Conservation (phyloP, 2,888 invertebrate genomes). For the Ophion costatus region DNA sequence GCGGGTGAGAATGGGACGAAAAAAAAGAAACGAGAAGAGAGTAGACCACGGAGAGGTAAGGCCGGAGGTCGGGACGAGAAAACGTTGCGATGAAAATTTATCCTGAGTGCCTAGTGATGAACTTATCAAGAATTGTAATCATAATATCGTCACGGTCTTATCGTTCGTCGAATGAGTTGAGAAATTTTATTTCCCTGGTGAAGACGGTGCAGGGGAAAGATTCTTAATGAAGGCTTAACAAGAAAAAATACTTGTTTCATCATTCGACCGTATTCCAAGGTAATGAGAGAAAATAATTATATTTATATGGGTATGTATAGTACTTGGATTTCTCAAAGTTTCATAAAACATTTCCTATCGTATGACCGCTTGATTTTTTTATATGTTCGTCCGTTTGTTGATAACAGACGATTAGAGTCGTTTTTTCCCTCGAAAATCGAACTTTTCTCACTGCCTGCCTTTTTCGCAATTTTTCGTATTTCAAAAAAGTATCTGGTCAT, state of each 20-base stretch:
- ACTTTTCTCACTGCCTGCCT: no score
- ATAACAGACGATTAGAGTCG: no score
- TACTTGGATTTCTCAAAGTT: background rate
- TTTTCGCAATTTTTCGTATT: no score
- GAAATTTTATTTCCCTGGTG: slow-evolving; percentile 3
- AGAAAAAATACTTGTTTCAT: background rate
- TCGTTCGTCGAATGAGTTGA: slow-evolving; percentile 50
- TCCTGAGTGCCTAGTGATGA: slow-evolving; percentile 12
- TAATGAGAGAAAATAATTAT: background rate
- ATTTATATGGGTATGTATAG: background rate
- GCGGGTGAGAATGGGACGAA: slow-evolving; percentile 1
- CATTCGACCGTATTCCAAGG: background rate
- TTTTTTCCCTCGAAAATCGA: no score
- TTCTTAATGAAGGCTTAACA: background rate
- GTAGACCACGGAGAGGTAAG: background rate
- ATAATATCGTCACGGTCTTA: slow-evolving; percentile 52
- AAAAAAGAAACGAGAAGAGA: background rate
- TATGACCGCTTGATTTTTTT: no score
- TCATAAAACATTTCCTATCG: no score
- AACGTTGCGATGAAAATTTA: slow-evolving; percentile 43
- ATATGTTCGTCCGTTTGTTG: no score
- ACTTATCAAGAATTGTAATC: slow-evolving; percentile 54
- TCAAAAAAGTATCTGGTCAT: no score
- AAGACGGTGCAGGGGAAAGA: background rate
- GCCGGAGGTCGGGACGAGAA: slow-evolving; percentile 15